These are phyloP conservation scores for Siderastrea radians DNA, from an alignment of 92 coral and sea anemone genomes.

Conservation along the genomic window DNA sequence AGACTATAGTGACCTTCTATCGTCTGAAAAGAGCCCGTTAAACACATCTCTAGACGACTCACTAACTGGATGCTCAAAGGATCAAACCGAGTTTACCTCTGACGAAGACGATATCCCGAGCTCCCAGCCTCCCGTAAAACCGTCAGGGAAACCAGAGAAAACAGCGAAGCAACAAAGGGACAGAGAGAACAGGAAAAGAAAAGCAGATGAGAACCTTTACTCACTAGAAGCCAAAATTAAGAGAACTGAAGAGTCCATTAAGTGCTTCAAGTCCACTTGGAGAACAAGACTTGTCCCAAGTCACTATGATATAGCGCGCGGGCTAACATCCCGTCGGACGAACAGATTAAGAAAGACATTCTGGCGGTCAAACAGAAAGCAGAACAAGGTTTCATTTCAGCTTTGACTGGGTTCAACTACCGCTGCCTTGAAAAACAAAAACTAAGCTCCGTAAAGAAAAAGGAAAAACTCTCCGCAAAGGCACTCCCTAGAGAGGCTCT, in stretches of 20 bases:
- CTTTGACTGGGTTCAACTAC: background rate
- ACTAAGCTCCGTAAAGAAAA: background rate
- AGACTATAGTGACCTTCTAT: background rate
- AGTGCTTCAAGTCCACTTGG: background rate
- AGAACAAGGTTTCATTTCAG: background rate
- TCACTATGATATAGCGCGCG: background rate
- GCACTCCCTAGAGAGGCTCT: background rate
- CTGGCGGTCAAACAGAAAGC: background rate
- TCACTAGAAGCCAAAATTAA: background rate
- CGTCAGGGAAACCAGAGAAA: background rate
- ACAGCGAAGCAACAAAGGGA: background rate
- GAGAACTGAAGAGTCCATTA: background rate
- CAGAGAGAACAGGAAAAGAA: background rate
- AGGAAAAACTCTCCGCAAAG: background rate
- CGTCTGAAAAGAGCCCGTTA: background rate
- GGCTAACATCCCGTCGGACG: conserved; percentile 6
- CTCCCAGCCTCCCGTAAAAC: background rate
- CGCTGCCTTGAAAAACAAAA: background rate
- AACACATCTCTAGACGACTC: background rate
- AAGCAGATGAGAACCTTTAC: background rate
- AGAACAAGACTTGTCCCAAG: background rate
- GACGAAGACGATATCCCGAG: background rate
- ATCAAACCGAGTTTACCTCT: background rate
- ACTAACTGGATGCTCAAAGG: background rate
- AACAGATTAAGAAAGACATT: background rate